Conservation (phyloP, 2,888 invertebrate genomes). For the Ochropleura plecta region DNA sequence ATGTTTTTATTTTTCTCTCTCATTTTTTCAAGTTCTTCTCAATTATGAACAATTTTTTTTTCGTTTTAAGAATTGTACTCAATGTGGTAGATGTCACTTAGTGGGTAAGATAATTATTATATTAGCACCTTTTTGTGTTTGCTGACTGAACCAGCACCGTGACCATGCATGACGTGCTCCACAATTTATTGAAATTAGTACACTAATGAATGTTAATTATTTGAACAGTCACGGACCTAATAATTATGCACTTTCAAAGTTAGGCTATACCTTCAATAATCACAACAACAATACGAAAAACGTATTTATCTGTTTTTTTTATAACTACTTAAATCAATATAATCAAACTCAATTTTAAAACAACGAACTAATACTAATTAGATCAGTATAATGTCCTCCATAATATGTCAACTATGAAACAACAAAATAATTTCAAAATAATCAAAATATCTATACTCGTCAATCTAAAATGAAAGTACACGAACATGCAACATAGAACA, state of each 20-base stretch:
- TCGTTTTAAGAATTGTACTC: neutral
- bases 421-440: constrained; percentile 20
- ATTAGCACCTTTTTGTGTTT: constrained; percentile 21
- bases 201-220: constrained; percentile 13
- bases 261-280: constrained; percentile 9
- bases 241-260: constrained; percentile 12
- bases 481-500: constrained; percentile 82
- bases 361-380: constrained; percentile 46
- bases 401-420: constrained; percentile 32
- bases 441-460: constrained; percentile 50
- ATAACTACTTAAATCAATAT: constrained; percentile 33
- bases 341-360: constrained; percentile 33
- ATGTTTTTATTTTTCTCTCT: neutral
- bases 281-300: constrained; percentile 16
- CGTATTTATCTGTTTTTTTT: constrained; percentile 33
- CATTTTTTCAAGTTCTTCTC: neutral
- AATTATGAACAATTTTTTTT: neutral
- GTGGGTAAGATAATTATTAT: neutral
- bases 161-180: constrained; percentile 38
- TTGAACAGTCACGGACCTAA: constrained; percentile 13
- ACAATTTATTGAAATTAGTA: constrained; percentile 23
- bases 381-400: constrained; percentile 19
- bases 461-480: constrained; percentile 61
- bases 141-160: constrained; percentile 20
- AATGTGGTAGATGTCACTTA: constrained; percentile 10